Evolutionary conservation across 2,113 vertebrate species (phyloP).

Genomic region (Melozone crissalis): DNA sequence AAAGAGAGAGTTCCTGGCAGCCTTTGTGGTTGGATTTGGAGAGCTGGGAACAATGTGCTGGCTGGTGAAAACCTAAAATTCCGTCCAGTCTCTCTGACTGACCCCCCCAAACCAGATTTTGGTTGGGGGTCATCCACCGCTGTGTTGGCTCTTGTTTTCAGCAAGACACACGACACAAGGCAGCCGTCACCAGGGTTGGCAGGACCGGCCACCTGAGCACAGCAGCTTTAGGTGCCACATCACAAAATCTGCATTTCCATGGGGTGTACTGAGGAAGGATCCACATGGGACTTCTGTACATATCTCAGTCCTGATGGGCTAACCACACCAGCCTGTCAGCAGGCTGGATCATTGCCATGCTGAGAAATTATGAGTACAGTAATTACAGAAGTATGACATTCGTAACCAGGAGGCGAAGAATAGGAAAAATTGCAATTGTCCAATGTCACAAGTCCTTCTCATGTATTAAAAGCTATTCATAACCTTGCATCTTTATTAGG

Average conservation of each 20-base stretch:
- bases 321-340: neutral
- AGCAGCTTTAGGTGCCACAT: neutral
- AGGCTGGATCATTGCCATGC: neutral
- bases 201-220: neutral
- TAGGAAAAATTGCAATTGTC: neutral
- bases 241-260: neutral
- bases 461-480: neutral
- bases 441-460: neutral
- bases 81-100: neutral
- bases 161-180: rapidly evolving
- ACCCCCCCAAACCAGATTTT: neutral
- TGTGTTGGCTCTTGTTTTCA: neutral
- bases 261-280: neutral
- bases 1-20: neutral
- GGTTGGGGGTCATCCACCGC: no score
- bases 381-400: neutral
- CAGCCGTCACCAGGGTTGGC: rapidly evolving
- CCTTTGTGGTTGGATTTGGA: rapidly evolving
- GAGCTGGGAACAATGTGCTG: neutral
- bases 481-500: neutral
- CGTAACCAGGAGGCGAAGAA: neutral
- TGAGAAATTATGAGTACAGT: neutral
- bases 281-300: rapidly evolving
- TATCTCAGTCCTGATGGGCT: neutral
- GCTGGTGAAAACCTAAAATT: neutral